Evolutionary conservation across 2,797 vertebrate genomes (phyloP).

Genomic region (Cephalopachus bancanus): DNA sequence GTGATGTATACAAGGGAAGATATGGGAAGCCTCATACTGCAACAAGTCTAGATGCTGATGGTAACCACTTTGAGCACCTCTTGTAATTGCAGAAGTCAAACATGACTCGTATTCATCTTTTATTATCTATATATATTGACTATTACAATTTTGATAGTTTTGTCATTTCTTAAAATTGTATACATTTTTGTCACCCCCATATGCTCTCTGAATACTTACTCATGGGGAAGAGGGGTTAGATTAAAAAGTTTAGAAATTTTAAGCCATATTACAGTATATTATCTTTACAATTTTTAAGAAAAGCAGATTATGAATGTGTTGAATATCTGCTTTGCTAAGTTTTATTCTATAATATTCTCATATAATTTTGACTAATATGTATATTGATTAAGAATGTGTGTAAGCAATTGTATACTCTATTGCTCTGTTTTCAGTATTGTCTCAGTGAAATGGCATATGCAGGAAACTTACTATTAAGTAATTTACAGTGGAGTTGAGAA

Average conservation of each 20-base stretch:
- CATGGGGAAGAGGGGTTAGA: background rate
- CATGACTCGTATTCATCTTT: no score
- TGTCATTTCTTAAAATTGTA: no score
- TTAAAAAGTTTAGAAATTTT: background rate
- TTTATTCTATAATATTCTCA: slow-evolving; percentile 5
- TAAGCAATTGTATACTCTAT: background rate
- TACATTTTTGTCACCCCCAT: no score
- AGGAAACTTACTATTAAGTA: background rate
- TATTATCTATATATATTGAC: no score
- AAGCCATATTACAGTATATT: background rate
- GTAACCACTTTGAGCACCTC: no score
- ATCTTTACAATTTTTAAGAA: background rate
- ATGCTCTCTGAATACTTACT: background rate
- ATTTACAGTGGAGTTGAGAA: background rate
- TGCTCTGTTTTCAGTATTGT: background rate
- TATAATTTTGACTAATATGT: background rate
- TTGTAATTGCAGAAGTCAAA: no score
- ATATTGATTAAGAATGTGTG: background rate
- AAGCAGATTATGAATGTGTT: background rate
- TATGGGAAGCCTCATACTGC: no score
- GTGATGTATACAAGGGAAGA: no score
- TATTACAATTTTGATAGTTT: no score
- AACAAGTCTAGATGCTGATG: no score
- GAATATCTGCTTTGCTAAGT: background rate
- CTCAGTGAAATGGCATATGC: background rate